These are phyloP conservation scores for Phyllotreta cruciferae DNA, from an alignment of 2,888 invertebrate species.

Conservation along the genomic window DNA sequence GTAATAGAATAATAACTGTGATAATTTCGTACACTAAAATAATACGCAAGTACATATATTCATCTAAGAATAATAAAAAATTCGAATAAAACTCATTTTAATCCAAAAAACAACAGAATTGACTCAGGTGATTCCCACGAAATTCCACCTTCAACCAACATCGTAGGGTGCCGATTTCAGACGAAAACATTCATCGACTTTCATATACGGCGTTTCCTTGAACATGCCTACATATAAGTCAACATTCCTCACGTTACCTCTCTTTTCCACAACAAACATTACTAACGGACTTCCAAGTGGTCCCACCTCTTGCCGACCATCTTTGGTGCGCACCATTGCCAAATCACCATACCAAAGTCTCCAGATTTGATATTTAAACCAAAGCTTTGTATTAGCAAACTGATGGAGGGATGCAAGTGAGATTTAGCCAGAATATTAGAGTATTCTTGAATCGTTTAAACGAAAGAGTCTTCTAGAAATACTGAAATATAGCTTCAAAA, in stretches of 20 bases:
- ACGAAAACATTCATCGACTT: conserved; percentile 21
- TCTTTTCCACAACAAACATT: conserved; percentile 23
- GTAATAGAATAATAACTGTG: too few species aligned
- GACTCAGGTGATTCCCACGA: too few species aligned
- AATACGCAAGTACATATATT: too few species aligned
- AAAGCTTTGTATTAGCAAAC: not conserved
- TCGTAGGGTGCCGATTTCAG: not conserved
- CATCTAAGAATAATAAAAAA: too few species aligned
- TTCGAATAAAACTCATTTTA: too few species aligned
- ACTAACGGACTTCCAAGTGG: conserved; percentile 28
- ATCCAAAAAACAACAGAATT: too few species aligned
- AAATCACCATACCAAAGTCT: conserved; percentile 1
- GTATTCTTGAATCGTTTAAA: too few species aligned
- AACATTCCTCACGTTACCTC: conserved; percentile 30
- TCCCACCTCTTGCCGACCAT: conserved; percentile 29
- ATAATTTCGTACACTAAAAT: too few species aligned
- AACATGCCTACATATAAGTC: conserved; percentile 32
- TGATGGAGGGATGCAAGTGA: not conserved
- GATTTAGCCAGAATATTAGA: not conserved
- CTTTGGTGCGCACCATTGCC: conserved; percentile 19
- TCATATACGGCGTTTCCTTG: conserved; percentile 34
- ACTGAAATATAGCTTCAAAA: too few species aligned
- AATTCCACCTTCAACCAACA: not conserved
- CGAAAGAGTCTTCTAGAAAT: too few species aligned
- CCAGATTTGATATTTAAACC: not conserved